A percentile compares a stretch with the other conserved stretches of the same genome.
Evolutionary conservation across 1,140 invertebrate genomes (phyloP).

Genomic region (Agrypnia vestita): DNA sequence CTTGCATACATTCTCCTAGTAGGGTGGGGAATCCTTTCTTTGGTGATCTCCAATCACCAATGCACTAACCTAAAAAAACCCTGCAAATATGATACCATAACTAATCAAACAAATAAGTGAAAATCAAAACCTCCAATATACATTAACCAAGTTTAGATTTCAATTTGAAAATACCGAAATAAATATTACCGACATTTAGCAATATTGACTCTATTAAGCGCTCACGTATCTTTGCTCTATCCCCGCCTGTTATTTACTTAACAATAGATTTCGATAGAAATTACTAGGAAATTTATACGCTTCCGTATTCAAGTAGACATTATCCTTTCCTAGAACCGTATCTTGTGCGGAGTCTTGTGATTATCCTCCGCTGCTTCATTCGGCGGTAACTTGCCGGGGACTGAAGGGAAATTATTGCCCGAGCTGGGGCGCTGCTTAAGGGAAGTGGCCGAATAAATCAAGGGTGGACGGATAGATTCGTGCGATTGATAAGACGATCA

Average conservation of each 20-base stretch:
- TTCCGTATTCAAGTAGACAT: constrained; percentile 7
- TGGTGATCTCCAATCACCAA: too few species aligned
- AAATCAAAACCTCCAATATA: too few species aligned
- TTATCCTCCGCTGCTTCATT: constrained; percentile 22
- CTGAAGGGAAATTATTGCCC: constrained; percentile 47
- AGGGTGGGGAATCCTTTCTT: too few species aligned
- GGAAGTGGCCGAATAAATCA: constrained; percentile 58
- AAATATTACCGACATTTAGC: too few species aligned
- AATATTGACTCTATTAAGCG: too few species aligned
- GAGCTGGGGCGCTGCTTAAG: constrained; percentile 25
- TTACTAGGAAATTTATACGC: constrained; percentile 9
- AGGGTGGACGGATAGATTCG: constrained; percentile 49
- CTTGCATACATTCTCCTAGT: too few species aligned
- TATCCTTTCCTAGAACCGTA: constrained; percentile 6
- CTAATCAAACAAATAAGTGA: too few species aligned
- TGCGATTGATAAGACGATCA: constrained; percentile 58
- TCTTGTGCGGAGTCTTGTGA: neutral
- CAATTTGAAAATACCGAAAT: neutral
- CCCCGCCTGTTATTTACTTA: neutral
- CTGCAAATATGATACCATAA: too few species aligned
- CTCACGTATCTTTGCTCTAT: neutral
- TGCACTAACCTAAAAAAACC: too few species aligned
- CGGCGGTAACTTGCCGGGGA: constrained; percentile 23
- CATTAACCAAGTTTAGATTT: neutral
- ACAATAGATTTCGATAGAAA: neutral